Conservation (phyloP, 30 jellyfish, hydroid and myxozoan genomes). For the Mastigias papua region DNA sequence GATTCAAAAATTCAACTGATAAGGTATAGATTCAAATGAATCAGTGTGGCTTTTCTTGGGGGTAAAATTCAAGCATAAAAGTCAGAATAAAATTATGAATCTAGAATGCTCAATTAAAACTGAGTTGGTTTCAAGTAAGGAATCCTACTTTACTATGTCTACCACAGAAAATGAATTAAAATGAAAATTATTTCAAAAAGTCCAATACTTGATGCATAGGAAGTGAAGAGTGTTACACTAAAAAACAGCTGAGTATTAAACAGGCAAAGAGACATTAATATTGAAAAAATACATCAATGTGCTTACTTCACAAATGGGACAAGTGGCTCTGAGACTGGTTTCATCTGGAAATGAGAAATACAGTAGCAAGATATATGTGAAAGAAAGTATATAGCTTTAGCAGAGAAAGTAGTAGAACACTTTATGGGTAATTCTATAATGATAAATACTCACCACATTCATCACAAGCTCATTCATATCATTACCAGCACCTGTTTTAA, state of each 20-base stretch:
- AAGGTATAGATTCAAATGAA: background rate
- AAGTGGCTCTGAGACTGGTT: conserved; percentile 25
- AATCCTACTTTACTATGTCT: too few species aligned
- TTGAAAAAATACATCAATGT: background rate
- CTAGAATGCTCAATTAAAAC: background rate
- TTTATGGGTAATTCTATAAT: too few species aligned
- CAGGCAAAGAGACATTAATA: too few species aligned
- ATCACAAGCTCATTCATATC: conserved; percentile 58
- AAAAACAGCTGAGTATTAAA: too few species aligned
- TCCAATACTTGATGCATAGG: too few species aligned
- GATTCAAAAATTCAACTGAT: background rate
- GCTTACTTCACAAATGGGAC: conserved; percentile 37
- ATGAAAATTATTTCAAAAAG: too few species aligned
- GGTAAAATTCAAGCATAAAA: background rate
- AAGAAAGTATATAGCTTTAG: background rate
- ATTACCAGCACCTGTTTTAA: conserved; percentile 55
- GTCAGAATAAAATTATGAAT: background rate
- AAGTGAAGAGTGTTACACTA: too few species aligned
- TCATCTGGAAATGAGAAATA: conserved; percentile 6
- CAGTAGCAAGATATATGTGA: background rate
- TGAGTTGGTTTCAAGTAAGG: too few species aligned
- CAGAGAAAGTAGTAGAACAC: background rate
- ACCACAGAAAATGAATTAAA: too few species aligned
- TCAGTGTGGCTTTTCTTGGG: background rate
- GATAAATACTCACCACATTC: conserved; percentile 24